Evolutionary conservation across 2,113 vertebrate species (phyloP), one percentile per base, ranked within the genome.

Genomic region (Reinhardtius hippoglossoides): DNA sequence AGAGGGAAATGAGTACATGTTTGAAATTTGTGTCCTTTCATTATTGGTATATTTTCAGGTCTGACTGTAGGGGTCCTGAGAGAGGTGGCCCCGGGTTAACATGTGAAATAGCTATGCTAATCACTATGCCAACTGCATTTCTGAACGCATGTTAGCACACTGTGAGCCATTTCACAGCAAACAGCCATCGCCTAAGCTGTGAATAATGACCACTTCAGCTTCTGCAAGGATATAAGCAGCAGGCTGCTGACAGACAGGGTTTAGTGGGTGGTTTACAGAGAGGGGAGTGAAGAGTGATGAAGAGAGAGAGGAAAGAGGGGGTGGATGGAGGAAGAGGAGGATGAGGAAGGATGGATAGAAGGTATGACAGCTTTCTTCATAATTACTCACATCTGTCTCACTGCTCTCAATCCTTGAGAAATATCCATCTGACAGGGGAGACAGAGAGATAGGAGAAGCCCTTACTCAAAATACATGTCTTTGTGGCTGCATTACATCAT

Each of bases 201-300:
- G 90, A 90, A 90, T 91, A 92, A 93, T 92, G 91, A 89, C 80
- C 83, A 91, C 85, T 92, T 91, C 80, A 89, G 85, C 79, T 67
- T 67, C 79, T 70, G 81, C 73, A 69, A 80, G 85, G 82, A 91
- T 83, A 79, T 82, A 85, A 87, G 83, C 84, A 80, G 78, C 48
- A 37, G 76, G 81, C 76, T 27, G 55, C 84, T 84, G 87, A 88
- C 72, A 67, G 85, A 81, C 80, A 65, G 76, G 68, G 77, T 73
- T 72, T 72, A 82, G 88, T 88, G 85, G 88, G 89, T 23, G 65
- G 81, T 61, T 76, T 69, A 5, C 58, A 78, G 79, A 66, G 74
- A 67, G 48, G 15, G 62, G 21, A 59, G 78, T 40, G 26, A 56
- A 76, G 67, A 61, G 72, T 58, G 84, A 75, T 70, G 63, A 73